Conservation (phyloP, 2,888 invertebrate genomes). For the Linhomoeus sp. region DNA sequence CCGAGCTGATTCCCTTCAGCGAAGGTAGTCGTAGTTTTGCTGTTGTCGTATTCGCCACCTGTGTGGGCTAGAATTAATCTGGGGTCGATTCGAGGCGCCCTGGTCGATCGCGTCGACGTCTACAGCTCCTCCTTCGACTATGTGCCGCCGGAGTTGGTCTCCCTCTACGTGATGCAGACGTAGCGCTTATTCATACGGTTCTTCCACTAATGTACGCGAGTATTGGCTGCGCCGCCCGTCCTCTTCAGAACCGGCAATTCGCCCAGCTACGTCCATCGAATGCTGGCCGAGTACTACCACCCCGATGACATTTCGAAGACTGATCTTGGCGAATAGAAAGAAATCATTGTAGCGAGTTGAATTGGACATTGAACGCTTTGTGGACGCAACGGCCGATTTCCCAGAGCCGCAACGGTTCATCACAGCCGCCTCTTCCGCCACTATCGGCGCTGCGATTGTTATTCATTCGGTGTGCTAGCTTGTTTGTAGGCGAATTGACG, state of each 20-base stretch:
- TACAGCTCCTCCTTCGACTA: slow-evolving; percentile 71
- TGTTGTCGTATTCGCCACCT: neutral
- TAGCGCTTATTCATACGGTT: no score
- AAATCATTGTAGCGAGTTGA: no score
- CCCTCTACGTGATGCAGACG: slow-evolving; percentile 78
- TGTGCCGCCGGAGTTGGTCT: slow-evolving; percentile 74
- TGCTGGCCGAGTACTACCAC: slow-evolving; percentile 75
- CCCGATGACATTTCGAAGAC: slow-evolving; percentile 35
- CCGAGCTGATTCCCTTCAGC: slow-evolving; percentile 47
- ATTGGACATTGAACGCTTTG: no score
- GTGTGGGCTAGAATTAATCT: neutral
- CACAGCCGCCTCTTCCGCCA: no score
- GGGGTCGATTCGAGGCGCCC: slow-evolving; percentile 8
- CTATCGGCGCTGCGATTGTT: no score
- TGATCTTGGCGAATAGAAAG: no score
- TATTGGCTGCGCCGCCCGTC: neutral
- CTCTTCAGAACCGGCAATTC: slow-evolving; percentile 65
- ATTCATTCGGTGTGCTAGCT: no score
- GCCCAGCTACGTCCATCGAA: slow-evolving; percentile 75
- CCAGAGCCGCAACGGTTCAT: no score
- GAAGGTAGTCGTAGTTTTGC: slow-evolving; percentile 10
- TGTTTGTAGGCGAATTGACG: no score
- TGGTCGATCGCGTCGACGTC: slow-evolving; percentile 38
- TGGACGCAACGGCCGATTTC: no score
- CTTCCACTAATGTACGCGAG: no score